phyloP scores from a whole-genome alignment of 2,888 invertebrate genomes.

The Lottia scabra region DNA sequence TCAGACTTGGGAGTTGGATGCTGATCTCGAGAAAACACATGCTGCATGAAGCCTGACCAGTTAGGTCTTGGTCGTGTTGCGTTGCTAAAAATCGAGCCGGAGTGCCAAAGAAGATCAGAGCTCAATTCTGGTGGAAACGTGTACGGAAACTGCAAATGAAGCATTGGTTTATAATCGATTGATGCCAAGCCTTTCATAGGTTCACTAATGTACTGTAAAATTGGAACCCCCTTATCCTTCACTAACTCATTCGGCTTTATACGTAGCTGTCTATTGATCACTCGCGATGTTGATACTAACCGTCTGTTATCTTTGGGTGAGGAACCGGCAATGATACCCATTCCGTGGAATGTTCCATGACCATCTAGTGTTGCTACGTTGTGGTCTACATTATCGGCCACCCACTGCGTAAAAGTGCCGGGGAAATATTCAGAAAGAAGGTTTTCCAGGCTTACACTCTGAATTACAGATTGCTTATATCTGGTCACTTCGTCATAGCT shows the following conservation, averaged over 20 bases:
- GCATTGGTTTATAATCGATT: neutral
- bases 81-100: neutral
- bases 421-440: neutral
- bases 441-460: neutral
- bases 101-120: neutral
- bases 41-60: conserved; percentile 8
- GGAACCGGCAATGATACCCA: too few species aligned
- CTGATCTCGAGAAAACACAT: neutral
- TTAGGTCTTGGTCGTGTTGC: neutral
- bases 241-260: neutral
- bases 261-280: neutral
- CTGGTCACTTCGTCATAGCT: neutral
- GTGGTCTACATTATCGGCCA: neutral
- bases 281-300: too few species aligned
- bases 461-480: neutral
- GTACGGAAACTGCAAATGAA: neutral
- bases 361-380: neutral
- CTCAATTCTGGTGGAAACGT: neutral
- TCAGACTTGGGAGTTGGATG: neutral
- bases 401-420: neutral
- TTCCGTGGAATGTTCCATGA: too few species aligned
- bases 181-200: neutral
- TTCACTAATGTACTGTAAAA: neutral
- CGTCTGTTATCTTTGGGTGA: too few species aligned
- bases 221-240: neutral